These are phyloP conservation scores for Oophaga sylvatica DNA, from an alignment of 2,797 vertebrate genomes.

Conservation along the genomic window DNA sequence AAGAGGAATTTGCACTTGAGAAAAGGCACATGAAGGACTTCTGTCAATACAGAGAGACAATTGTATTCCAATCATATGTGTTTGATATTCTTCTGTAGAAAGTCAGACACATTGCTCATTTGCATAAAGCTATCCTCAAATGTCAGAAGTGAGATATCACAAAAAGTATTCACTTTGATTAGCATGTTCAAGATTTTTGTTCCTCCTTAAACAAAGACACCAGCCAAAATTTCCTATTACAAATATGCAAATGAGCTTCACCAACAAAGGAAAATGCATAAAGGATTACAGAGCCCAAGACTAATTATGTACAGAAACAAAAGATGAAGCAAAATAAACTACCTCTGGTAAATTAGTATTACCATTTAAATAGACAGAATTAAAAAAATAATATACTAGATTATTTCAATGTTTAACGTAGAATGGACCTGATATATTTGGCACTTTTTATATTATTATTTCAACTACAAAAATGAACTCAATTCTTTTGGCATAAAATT, in stretches of 20 bases:
- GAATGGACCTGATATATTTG: slow-evolving; percentile 1
- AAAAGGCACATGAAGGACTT: slow-evolving; percentile 72
- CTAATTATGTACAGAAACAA: slow-evolving; percentile 34
- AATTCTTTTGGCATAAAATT: neutral
- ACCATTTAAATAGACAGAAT: neutral
- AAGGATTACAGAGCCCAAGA: slow-evolving; percentile 60
- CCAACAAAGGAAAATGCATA: slow-evolving; percentile 64
- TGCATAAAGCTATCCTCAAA: slow-evolving; percentile 76
- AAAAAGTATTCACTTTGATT: slow-evolving; percentile 76
- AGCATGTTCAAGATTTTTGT: slow-evolving; percentile 70
- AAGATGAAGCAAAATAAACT: slow-evolving; percentile 59
- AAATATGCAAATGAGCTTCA: slow-evolving; percentile 66
- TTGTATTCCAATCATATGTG: slow-evolving; percentile 71
- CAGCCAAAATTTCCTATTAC: slow-evolving; percentile 66
- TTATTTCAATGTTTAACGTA: slow-evolving; percentile 27
- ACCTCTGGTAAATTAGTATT: slow-evolving; percentile 44
- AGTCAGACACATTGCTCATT: slow-evolving; percentile 74
- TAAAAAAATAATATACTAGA: slow-evolving; percentile 55
- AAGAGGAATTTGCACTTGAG: slow-evolving; percentile 77
- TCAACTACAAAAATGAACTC: neutral
- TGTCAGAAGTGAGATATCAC: slow-evolving; percentile 75
- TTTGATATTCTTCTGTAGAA: slow-evolving; percentile 71
- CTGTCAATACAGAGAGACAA: slow-evolving; percentile 68
- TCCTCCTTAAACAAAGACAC: slow-evolving; percentile 73
- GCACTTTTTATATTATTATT: neutral